Evolutionary conservation across 2,113 vertebrate genomes (phyloP).

Genomic region (Raphicerus campestris): DNA sequence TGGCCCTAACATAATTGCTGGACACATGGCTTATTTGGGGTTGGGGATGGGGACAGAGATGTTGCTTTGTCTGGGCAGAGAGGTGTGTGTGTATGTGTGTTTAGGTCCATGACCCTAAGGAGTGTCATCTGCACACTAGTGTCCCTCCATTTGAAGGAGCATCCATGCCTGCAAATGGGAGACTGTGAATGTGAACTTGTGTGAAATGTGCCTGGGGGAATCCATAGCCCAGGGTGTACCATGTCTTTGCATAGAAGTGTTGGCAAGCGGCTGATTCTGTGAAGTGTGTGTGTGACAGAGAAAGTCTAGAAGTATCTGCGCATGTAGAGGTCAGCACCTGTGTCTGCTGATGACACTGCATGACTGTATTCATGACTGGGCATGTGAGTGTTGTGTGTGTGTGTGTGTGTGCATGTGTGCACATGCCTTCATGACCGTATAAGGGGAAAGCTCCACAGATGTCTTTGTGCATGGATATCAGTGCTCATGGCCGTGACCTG

Average conservation of each 20-base stretch:
- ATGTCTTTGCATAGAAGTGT: conserved; percentile 10
- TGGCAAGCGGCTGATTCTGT: background rate
- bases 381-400: background rate
- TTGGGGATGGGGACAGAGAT: background rate
- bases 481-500: conserved; percentile 10
- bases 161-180: background rate
- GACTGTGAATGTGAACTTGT: background rate
- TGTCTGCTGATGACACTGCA: background rate
- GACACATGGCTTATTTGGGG: background rate
- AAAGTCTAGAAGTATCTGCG: conserved; percentile 21
- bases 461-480: conserved; percentile 41
- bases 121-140: background rate
- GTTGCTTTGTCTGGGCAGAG: conserved; percentile 64
- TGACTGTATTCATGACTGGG: background rate
- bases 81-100: background rate
- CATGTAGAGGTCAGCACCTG: background rate
- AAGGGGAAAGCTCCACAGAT: conserved; percentile 9
- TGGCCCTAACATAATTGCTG: background rate
- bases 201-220: background rate
- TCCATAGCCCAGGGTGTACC: background rate
- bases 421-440: background rate
- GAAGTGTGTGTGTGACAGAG: background rate
- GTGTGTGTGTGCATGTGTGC: fast-evolving
- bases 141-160: background rate
- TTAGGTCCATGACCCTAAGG: background rate